A percentile compares a stretch with the other conserved stretches of the same genome.
Conservation (phyloP, 2,113 vertebrate genomes). For the Chrysochloris asiatica region DNA sequence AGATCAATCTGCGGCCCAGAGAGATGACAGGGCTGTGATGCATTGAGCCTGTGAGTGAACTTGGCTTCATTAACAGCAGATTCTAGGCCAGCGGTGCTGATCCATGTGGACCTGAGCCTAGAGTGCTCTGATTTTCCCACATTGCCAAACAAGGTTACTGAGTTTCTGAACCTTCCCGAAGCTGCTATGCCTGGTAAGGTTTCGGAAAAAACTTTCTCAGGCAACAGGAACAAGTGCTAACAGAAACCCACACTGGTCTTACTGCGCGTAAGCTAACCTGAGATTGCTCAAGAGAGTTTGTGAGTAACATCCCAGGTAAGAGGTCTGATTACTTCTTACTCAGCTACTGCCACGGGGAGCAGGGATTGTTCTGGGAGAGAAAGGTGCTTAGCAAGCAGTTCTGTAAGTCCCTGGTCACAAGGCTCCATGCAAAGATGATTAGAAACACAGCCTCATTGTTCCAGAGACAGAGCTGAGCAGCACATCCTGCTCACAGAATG, state of each 20-base stretch:
- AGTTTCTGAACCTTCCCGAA: constrained; percentile 22
- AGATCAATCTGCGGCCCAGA: too few species aligned
- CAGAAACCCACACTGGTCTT: constrained; percentile 40
- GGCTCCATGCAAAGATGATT: neutral
- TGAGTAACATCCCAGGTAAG: constrained; percentile 36
- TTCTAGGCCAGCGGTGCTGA: neutral
- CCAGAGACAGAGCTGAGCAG: neutral
- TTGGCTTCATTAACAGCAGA: neutral
- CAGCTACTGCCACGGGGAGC: neutral
- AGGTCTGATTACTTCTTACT: neutral
- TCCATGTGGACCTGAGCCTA: neutral
- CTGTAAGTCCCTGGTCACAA: neutral
- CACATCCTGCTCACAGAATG: neutral
- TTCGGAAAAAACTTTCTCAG: neutral
- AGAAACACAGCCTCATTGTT: neutral
- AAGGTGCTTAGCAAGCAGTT: constrained; percentile 32
- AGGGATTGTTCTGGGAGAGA: neutral
- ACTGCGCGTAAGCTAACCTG: neutral
- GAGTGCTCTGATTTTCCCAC: neutral
- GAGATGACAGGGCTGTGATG: too few species aligned
- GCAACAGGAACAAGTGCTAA: constrained; percentile 62
- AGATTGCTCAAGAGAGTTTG: constrained; percentile 25
- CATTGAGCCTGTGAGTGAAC: too few species aligned
- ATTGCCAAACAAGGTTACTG: constrained; percentile 36
- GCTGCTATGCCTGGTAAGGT: constrained; percentile 23